These are phyloP conservation scores for Catharus minimus DNA, from an alignment of 2,113 vertebrate genomes.

Conservation along the genomic window DNA sequence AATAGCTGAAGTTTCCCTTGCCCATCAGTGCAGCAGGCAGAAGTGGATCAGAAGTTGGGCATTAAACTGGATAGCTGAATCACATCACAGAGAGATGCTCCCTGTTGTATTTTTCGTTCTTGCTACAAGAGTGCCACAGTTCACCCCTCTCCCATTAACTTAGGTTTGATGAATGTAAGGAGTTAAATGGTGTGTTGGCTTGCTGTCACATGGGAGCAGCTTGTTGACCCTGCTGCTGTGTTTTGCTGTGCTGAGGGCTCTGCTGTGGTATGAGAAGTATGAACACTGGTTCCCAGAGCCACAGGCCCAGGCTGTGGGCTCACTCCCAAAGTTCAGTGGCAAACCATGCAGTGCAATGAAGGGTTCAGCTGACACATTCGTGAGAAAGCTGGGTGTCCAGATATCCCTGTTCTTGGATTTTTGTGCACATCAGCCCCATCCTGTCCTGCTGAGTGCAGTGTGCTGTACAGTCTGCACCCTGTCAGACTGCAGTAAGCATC, in stretches of 20 bases:
- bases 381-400: background rate
- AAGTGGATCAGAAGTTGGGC: background rate
- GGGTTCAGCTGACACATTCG: background rate
- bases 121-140: background rate
- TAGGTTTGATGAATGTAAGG: background rate
- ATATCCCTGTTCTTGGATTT: background rate
- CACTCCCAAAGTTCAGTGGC: background rate
- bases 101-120: background rate
- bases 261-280: slow-evolving; percentile 8
- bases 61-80: background rate
- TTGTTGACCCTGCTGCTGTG: slow-evolving; percentile 33
- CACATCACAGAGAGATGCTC: background rate
- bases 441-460: background rate
- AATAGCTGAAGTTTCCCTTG: background rate
- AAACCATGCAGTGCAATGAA: background rate
- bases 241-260: background rate
- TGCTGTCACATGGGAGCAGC: slow-evolving; percentile 33
- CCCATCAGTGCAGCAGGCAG: background rate
- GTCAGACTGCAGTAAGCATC: background rate
- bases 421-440: background rate
- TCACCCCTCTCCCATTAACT: background rate
- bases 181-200: slow-evolving; percentile 23
- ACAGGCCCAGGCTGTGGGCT: background rate
- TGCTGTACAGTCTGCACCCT: background rate
- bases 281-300: background rate